Evolutionary conservation across 2,797 vertebrate species (phyloP), one percentile per base, ranked within the genome.

Genomic region (Lepus townsendii): DNA sequence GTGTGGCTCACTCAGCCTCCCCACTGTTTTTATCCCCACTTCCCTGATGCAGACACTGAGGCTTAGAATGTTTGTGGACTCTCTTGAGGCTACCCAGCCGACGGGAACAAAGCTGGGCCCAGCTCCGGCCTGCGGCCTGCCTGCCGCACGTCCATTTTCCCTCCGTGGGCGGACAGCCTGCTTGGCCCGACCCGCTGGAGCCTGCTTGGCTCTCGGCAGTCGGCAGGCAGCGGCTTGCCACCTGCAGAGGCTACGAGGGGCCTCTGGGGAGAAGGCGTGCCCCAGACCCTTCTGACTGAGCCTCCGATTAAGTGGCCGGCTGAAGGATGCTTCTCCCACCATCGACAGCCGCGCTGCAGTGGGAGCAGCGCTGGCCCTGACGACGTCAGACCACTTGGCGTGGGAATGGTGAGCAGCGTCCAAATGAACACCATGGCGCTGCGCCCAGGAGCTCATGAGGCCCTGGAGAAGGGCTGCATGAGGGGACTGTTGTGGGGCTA

Each of bases 341-440:
- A 0, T 19, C 0, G 65, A 19, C 24, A 65, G 88, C 65, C 3
- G 0, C 38, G 0, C n/a, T 66, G 20, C 17, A 0, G 79, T 0
- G 0, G 38, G 38, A 27, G 65, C 71, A 35, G 6, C 1, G 54
- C n/a, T 3, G 65, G 19, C 88, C 62, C 76, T 16, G 57, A 7
- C 0, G 5, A 8, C 32, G 27, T 68, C 1, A 16, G 66, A 83
- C 22, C 38, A 14, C 83, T 71, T 77, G 62, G 62, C 16, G 0
- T 3, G 60, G 84, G 89, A 47, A 27, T 66, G 38, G 52, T 6
- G 83, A 78, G 38, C 24, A 22, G 66, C 9, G 1, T 38, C 71
- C 80, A 71, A 7, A 17, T 20, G 12, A 10, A 38, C 80, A 30
- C 71, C 3, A 30, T 2, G 27, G 30, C 0, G 3, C 27, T 19